phyloP scores from a whole-genome alignment of 2,888 invertebrate species.

The Drosophila neotestacea region DNA sequence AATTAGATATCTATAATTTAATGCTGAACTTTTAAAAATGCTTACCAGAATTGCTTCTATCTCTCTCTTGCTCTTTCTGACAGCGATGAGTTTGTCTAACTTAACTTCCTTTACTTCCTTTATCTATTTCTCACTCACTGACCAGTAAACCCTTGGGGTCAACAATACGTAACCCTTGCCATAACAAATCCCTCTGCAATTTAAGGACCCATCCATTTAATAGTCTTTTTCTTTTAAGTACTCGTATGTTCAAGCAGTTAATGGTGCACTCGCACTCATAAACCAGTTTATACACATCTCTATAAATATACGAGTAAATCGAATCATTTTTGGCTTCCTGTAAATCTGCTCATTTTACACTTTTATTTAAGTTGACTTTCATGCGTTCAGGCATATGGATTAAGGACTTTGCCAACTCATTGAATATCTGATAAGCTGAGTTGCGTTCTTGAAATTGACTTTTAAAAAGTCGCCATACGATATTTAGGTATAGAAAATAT shows the following conservation, averaged over 20 bases:
- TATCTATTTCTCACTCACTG: too few species aligned
- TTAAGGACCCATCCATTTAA: not conserved
- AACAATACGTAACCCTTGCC: not conserved
- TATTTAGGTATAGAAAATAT: constrained; percentile 28
- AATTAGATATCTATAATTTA: too few species aligned
- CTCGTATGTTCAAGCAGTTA: constrained; percentile 15
- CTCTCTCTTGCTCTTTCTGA: too few species aligned
- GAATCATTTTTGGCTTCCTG: constrained; percentile 17
- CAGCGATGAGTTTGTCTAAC: not conserved
- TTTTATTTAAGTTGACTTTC: constrained; percentile 8
- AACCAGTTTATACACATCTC: constrained; percentile 29
- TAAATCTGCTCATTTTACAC: constrained; percentile 38
- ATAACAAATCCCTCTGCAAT: not conserved
- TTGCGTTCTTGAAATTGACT: constrained; percentile 38
- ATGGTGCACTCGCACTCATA: constrained; percentile 27
- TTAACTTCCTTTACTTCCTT: not conserved
- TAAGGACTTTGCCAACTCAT: constrained; percentile 58
- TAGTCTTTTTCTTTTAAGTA: constrained; percentile 5
- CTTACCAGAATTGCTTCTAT: too few species aligned
- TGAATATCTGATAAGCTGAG: constrained; percentile 42
- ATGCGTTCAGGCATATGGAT: constrained; percentile 13
- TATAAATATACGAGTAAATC: constrained; percentile 24
- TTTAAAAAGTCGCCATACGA: constrained; percentile 46
- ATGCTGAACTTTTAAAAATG: too few species aligned
- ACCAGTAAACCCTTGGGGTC: too few species aligned